Evolutionary conservation across 2,797 vertebrate genomes (phyloP).

Genomic region (Anisognathus igniventris): DNA sequence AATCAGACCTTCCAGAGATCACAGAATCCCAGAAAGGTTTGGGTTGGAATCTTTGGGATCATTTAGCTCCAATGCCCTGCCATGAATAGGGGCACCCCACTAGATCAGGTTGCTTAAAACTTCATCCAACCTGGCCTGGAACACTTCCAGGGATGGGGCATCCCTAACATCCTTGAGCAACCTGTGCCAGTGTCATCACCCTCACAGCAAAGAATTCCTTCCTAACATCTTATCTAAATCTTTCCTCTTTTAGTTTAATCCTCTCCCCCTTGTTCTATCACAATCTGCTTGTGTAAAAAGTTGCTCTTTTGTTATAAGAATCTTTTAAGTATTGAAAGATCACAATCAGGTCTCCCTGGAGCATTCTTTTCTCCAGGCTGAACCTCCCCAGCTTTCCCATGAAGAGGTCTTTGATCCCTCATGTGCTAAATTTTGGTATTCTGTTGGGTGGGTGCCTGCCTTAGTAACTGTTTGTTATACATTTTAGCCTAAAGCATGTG

Average conservation of each 20-base stretch:
- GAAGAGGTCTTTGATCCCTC: not conserved
- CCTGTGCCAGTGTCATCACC: not conserved
- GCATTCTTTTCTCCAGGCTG: not conserved
- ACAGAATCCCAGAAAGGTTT: not conserved
- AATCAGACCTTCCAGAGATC: not conserved
- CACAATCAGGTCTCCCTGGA: not conserved
- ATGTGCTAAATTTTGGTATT: not conserved
- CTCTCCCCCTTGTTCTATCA: not conserved
- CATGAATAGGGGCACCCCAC: not conserved
- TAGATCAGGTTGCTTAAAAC: not conserved
- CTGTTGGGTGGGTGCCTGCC: not conserved
- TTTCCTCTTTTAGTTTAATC: not conserved
- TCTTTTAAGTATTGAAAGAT: not conserved
- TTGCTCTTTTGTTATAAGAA: not conserved
- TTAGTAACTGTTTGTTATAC: not conserved
- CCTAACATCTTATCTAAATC: not conserved
- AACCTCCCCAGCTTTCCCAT: not conserved
- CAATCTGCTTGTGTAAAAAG: not conserved
- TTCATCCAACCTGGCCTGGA: rapidly evolving
- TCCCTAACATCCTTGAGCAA: not conserved
- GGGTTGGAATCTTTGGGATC: not conserved
- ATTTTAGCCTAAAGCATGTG: not conserved
- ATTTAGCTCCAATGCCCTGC: not conserved
- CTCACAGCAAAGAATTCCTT: not conserved
- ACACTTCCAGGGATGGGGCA: not conserved